Evolutionary conservation across 2,113 vertebrate genomes (phyloP).

Genomic region (Anas platyrhynchos): DNA sequence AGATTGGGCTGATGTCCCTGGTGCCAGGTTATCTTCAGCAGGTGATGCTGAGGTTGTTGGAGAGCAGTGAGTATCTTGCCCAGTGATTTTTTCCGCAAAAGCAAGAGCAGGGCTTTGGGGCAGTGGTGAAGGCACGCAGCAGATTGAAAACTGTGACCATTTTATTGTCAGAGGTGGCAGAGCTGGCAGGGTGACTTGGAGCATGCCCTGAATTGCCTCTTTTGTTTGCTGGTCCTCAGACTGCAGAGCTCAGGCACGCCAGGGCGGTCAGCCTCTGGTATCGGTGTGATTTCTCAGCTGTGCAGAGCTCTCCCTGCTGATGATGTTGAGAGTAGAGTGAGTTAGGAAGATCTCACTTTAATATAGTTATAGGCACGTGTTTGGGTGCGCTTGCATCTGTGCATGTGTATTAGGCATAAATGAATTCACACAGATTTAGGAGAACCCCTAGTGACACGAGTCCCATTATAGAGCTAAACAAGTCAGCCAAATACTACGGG

Average conservation of each 20-base stretch:
- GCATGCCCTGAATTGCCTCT: background rate
- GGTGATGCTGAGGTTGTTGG: background rate
- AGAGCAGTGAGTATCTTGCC: background rate
- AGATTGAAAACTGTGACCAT: background rate
- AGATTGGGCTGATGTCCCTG: background rate
- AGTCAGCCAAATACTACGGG: background rate
- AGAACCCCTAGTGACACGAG: background rate
- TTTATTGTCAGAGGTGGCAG: constrained; percentile 1
- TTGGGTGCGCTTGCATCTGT: background rate
- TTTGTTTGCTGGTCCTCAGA: background rate
- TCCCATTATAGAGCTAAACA: background rate
- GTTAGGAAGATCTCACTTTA: background rate
- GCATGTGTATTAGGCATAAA: background rate
- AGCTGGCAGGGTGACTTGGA: background rate
- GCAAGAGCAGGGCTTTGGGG: background rate
- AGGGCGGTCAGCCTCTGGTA: background rate
- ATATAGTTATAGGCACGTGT: background rate
- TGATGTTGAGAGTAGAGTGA: background rate
- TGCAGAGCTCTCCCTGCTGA: background rate
- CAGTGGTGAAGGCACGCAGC: background rate
- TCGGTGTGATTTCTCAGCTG: background rate
- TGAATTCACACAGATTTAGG: background rate
- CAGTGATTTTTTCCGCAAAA: background rate
- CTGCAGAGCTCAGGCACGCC: background rate
- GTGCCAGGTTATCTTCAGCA: background rate